Conservation (phyloP, 53 echinoderm and acorn worm species). For the Zoroaster sp. region DNA sequence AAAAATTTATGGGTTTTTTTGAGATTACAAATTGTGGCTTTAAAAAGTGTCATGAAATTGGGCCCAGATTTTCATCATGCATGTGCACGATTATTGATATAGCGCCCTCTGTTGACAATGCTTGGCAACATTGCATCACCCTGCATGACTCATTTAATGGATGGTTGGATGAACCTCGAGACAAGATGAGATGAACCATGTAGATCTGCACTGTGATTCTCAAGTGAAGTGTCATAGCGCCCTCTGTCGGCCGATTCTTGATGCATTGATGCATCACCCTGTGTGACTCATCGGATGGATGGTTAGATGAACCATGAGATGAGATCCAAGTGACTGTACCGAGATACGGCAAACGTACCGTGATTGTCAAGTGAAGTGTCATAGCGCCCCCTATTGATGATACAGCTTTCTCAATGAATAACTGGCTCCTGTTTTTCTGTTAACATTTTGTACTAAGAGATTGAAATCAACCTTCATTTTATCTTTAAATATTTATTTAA, state of each 20-base stretch:
- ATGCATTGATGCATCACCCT: neutral
- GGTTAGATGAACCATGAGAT: neutral
- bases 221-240: neutral
- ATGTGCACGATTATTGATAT: neutral
- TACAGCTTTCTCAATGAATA: neutral
- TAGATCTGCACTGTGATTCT: neutral
- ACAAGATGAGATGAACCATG: neutral
- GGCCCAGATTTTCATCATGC: neutral
- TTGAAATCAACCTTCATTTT: no score
- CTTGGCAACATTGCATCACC: neutral
- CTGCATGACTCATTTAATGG: neutral
- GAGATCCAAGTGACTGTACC: neutral
- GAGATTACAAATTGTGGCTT: no score
- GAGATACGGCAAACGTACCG: neutral
- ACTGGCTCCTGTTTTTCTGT: neutral
- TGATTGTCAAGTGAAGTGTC: neutral
- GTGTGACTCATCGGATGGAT: neutral
- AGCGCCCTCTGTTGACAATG: constrained; percentile 50
- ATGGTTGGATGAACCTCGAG: neutral
- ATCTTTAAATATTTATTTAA: no score
- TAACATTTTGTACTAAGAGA: no score
- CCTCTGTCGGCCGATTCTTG: no score
- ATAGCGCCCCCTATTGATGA: neutral
- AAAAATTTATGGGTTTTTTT: no score
- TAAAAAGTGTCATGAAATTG: neutral